Percentiles rank a stretch among this genome's conserved stretches.
Evolutionary conservation across 2,888 invertebrate genomes (phyloP).

Genomic region (Diabrotica balteata): DNA sequence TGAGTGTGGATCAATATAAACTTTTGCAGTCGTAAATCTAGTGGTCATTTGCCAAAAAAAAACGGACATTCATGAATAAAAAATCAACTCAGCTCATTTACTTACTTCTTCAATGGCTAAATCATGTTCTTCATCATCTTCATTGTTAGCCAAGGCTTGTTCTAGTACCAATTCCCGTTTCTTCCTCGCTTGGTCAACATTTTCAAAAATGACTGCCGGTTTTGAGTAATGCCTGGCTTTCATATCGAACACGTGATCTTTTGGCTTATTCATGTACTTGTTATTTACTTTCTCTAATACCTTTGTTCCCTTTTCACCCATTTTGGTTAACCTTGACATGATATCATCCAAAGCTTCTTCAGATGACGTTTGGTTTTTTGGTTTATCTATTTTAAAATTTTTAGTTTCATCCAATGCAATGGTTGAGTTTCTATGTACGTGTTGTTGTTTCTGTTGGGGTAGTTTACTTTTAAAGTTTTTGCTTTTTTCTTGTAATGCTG

Average conservation of each 20-base stretch:
- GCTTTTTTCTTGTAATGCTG: slow-evolving; percentile 22
- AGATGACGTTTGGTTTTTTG: slow-evolving; percentile 57
- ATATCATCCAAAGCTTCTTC: slow-evolving; percentile 69
- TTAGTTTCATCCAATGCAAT: slow-evolving; percentile 60
- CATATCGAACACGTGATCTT: slow-evolving; percentile 36
- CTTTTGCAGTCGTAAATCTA: too few species aligned
- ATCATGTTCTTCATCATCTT: slow-evolving; percentile 69
- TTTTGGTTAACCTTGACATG: slow-evolving; percentile 63
- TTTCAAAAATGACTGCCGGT: slow-evolving; percentile 50
- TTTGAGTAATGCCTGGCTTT: slow-evolving; percentile 53
- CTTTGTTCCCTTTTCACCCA: slow-evolving; percentile 67
- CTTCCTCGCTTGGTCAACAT: slow-evolving; percentile 51
- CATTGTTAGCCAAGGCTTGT: slow-evolving; percentile 63
- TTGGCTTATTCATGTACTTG: slow-evolving; percentile 45
- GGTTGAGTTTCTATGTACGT: slow-evolving; percentile 63
- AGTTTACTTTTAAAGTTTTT: slow-evolving; percentile 21
- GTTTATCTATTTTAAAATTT: slow-evolving; percentile 50
- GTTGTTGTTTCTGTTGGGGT: slow-evolving; percentile 48
- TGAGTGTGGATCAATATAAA: too few species aligned
- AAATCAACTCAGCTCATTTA: too few species aligned
- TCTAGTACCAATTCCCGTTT: slow-evolving; percentile 64
- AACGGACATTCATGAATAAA: too few species aligned
- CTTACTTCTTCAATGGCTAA: slow-evolving; percentile 70
- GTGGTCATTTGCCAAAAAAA: too few species aligned
- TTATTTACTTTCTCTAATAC: slow-evolving; percentile 66